Conservation (phyloP, 2,797 vertebrate genomes). For the Pipistrellus pygmaeus region DNA sequence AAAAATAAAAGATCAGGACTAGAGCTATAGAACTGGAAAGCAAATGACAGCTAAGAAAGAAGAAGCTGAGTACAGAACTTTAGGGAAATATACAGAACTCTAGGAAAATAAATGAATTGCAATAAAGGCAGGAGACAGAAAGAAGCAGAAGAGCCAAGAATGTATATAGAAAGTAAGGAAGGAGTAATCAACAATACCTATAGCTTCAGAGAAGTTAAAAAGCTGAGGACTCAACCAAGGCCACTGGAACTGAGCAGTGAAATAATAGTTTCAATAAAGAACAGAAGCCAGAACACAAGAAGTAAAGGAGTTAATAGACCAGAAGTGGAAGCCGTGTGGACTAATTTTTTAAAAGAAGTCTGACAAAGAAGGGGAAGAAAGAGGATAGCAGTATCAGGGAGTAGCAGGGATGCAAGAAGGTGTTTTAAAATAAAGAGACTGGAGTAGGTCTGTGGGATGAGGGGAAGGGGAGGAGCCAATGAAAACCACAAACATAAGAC, state of each 20-base stretch:
- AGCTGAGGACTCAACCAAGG: background rate
- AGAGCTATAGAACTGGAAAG: background rate
- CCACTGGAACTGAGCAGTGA: background rate
- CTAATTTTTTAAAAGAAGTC: background rate
- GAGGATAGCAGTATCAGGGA: background rate
- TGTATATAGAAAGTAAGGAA: background rate
- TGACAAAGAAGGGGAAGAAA: slow-evolving; percentile 17
- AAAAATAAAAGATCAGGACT: background rate
- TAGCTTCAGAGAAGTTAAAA: background rate
- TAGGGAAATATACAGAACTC: background rate
- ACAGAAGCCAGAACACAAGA: background rate
- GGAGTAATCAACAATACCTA: background rate
- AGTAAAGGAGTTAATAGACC: background rate
- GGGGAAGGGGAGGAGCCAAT: background rate
- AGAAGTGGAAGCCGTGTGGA: background rate
- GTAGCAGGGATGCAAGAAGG: background rate
- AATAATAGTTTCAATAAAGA: background rate
- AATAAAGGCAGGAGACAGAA: slow-evolving; percentile 1
- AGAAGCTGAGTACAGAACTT: background rate
- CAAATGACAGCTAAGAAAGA: background rate
- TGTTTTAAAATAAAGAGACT: slow-evolving; percentile 9
- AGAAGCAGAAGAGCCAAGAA: background rate
- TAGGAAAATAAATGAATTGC: background rate
- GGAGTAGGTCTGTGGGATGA: background rate
- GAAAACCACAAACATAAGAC: background rate